A percentile compares a stretch with the other conserved stretches of the same genome.
Conservation (phyloP, 2,888 invertebrate species). For the Drosophila sordidula region DNA sequence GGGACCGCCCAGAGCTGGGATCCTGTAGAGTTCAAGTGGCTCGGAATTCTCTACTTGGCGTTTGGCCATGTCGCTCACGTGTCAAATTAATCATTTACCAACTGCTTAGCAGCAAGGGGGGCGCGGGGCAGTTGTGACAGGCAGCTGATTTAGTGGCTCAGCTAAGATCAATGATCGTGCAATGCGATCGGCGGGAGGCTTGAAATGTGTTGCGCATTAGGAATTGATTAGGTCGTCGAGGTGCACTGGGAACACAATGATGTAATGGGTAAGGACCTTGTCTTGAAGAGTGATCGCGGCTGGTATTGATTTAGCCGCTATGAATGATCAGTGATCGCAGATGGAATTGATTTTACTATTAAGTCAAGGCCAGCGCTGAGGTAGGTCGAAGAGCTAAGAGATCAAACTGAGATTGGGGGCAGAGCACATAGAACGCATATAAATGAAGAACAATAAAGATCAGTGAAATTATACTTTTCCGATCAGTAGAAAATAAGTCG, state of each 20-base stretch:
- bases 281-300: constrained; percentile 19
- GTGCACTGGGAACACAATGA: constrained; percentile 12
- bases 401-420: not conserved
- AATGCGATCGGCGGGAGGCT: constrained; percentile 24
- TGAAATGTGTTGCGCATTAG: constrained; percentile 27
- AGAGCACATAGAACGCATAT: constrained; percentile 9
- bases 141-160: constrained; percentile 66
- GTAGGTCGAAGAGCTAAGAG: constrained; percentile 25
- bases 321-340: constrained; percentile 6
- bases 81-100: constrained; percentile 75
- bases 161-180: constrained; percentile 55
- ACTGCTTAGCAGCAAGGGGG: constrained; percentile 12
- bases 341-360: constrained; percentile 35
- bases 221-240: constrained; percentile 46
- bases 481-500: not conserved
- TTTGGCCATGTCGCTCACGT: constrained; percentile 72
- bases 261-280: constrained; percentile 3
- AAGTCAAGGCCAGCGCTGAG: constrained; percentile 14
- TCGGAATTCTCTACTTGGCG: constrained; percentile 21
- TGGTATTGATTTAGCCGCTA: constrained; percentile 37
- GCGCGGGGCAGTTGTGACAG: constrained; percentile 51
- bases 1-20: constrained; percentile 64
- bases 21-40: constrained; percentile 49
- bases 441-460: constrained; percentile 12
- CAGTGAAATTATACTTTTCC: no score